Conservation (phyloP, 2,797 vertebrate genomes). For the Ciconia nigra region DNA sequence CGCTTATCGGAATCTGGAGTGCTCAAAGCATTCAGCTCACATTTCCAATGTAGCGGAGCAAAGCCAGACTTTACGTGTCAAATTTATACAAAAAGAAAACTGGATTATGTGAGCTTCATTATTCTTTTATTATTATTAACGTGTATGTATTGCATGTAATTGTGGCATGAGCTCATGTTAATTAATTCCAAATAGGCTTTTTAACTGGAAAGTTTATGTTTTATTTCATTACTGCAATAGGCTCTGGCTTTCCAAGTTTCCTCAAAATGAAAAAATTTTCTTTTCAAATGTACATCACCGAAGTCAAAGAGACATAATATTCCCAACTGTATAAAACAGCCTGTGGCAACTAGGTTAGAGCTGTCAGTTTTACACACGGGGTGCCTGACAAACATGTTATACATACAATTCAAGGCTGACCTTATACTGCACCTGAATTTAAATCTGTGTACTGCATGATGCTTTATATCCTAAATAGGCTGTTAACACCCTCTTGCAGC, state of each 20-base stretch:
- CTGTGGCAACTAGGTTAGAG: constrained; percentile 60
- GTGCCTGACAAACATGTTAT: constrained; percentile 67
- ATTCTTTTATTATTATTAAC: background rate
- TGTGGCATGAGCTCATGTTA: background rate
- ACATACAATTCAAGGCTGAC: constrained; percentile 62
- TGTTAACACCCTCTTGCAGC: constrained; percentile 56
- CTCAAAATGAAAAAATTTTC: constrained; percentile 52
- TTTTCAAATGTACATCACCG: constrained; percentile 62
- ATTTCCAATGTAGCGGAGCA: background rate
- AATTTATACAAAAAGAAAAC: background rate
- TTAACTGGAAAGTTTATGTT: constrained; percentile 18
- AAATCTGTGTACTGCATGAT: constrained; percentile 39
- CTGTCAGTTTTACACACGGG: constrained; percentile 65
- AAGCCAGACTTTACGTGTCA: background rate
- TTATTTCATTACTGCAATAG: constrained; percentile 10
- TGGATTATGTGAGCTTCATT: background rate
- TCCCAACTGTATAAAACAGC: constrained; percentile 41
- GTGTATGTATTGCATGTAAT: background rate
- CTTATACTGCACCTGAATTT: constrained; percentile 69
- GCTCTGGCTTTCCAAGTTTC: constrained; percentile 50
- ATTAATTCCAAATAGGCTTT: constrained; percentile 12
- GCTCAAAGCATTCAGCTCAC: background rate
- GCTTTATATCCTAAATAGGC: constrained; percentile 62
- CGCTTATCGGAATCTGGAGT: background rate
- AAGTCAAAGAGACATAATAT: constrained; percentile 64